Evolutionary conservation across 2,888 invertebrate species (phyloP).

Genomic region (Crocallis elinguaria): DNA sequence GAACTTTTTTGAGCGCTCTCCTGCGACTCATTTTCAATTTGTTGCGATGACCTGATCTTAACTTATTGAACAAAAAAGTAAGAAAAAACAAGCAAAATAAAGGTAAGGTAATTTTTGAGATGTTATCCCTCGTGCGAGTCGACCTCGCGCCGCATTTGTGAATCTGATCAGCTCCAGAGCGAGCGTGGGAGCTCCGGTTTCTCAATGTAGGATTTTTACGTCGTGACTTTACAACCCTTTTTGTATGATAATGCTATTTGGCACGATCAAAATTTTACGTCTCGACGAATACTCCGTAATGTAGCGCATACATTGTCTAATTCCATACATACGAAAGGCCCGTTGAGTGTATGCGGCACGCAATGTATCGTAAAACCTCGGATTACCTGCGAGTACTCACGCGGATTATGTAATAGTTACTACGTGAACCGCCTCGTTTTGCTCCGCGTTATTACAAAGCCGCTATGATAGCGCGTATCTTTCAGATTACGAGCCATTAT

Average conservation of each 20-base stretch:
- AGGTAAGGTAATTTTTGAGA: not conserved
- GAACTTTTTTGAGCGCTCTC: too few relatives aligned
- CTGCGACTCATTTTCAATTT: too few relatives aligned
- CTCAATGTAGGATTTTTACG: conserved; percentile 14
- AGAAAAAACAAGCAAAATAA: not conserved
- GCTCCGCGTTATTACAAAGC: conserved; percentile 9
- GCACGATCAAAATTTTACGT: conserved; percentile 34
- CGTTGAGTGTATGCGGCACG: conserved; percentile 14
- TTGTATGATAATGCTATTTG: conserved; percentile 35
- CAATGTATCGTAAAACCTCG: conserved; percentile 26
- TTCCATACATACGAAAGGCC: conserved; percentile 1
- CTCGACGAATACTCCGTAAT: conserved; percentile 14
- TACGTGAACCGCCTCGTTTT: conserved; percentile 5
- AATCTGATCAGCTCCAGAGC: conserved; percentile 14
- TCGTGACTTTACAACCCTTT: conserved; percentile 25
- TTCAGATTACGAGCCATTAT: conserved; percentile 8
- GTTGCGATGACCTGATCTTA: too few relatives aligned
- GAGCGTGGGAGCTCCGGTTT: not conserved
- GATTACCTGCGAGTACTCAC: conserved; percentile 17
- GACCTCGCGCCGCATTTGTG: conserved; percentile 10
- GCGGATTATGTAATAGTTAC: conserved; percentile 12
- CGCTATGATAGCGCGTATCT: conserved; percentile 7
- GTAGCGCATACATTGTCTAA: conserved; percentile 27
- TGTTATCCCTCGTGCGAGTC: not conserved
- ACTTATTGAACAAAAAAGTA: not conserved